Percentiles rank a stretch among this genome's conserved stretches.
phyloP scores from a whole-genome alignment of 2,888 invertebrate species.

The Lepidonotus clava region DNA sequence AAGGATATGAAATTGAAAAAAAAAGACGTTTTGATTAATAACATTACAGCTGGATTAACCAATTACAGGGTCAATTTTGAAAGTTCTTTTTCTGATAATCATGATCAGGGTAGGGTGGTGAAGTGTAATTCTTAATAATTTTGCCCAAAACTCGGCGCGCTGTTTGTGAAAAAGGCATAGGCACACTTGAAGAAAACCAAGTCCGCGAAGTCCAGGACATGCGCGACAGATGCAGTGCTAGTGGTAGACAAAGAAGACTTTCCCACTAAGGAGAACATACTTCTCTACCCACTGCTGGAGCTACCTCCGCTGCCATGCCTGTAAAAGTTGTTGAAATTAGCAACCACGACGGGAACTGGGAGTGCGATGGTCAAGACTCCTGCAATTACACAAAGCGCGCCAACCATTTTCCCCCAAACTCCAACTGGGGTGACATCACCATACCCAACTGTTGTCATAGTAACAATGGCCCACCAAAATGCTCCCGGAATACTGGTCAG shows the following conservation, averaged over 20 bases:
- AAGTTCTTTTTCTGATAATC: no score
- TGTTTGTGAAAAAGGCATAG: conserved; percentile 43
- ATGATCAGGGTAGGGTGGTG: background rate
- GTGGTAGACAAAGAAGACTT: conserved; percentile 1
- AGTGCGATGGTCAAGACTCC: conserved; percentile 70
- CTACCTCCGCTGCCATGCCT: conserved; percentile 67
- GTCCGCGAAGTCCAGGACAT: conserved; percentile 27
- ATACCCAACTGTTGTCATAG: conserved; percentile 72
- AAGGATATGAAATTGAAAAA: no score
- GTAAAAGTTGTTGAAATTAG: conserved; percentile 71
- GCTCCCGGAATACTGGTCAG: conserved; percentile 78
- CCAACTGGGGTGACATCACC: conserved; percentile 70
- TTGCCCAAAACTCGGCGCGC: background rate
- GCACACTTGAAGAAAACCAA: conserved; percentile 46
- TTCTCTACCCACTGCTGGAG: conserved; percentile 63
- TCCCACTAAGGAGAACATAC: background rate
- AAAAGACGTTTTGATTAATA: background rate
- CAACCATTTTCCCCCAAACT: conserved; percentile 68
- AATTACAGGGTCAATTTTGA: background rate
- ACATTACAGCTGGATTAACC: no score
- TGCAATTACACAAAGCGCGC: conserved; percentile 68
- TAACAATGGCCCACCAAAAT: conserved; percentile 80
- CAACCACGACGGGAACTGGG: conserved; percentile 70
- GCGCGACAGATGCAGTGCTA: background rate
- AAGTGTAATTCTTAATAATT: background rate